phyloP scores from a whole-genome alignment of 2,888 invertebrate species.

The Lamellibrachia columna region DNA sequence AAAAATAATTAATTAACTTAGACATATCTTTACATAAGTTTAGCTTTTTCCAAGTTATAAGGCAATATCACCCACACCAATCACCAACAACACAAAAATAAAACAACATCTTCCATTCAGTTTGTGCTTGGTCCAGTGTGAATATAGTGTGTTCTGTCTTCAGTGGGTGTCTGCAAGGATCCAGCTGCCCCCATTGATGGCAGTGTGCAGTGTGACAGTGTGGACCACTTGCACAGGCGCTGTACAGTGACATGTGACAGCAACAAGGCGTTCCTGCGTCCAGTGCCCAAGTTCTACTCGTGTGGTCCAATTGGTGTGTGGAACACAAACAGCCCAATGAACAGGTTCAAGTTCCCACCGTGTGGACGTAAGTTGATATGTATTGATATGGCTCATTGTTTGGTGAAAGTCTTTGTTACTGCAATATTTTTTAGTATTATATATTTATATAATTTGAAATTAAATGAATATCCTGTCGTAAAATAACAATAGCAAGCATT shows the following conservation, averaged over 20 bases:
- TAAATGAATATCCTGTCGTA: no score
- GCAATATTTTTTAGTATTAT: no score
- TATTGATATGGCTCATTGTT: not conserved
- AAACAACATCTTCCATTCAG: not conserved
- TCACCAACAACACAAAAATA: no score
- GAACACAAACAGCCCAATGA: slow-evolving; percentile 23
- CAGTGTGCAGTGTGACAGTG: not conserved
- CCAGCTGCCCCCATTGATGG: slow-evolving; percentile 17
- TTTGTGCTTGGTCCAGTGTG: not conserved
- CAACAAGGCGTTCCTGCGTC: not conserved
- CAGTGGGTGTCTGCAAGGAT: not conserved
- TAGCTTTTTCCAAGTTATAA: no score
- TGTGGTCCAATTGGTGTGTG: slow-evolving; percentile 18
- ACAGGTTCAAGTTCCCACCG: slow-evolving; percentile 20
- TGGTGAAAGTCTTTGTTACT: no score
- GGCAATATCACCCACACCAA: no score
- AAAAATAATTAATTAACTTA: no score
- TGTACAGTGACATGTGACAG: not conserved
- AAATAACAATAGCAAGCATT: no score
- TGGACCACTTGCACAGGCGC: not conserved
- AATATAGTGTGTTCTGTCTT: not conserved
- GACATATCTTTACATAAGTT: no score
- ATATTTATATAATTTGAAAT: no score
- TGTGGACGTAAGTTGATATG: not conserved
- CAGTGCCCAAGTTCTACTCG: slow-evolving; percentile 20